Base-by-base conservation (phyloP, 92 coral and sea anemone species). In the Isaurus tuberculatus region DNA sequence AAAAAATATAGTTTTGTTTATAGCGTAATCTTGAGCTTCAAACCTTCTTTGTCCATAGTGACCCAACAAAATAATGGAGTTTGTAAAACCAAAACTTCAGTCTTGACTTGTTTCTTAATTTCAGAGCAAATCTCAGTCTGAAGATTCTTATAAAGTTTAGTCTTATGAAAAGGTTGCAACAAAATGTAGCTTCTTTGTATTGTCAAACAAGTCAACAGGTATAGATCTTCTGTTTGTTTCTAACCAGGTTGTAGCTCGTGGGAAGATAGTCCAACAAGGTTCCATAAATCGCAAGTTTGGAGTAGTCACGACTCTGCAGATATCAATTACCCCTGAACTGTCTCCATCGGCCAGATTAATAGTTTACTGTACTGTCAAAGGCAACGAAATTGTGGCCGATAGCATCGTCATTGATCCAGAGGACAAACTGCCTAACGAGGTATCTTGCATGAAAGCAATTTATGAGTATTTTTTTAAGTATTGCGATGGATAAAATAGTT, bases 271-370 rank as follows among this genome's bases (percentile, higher is more conserved):
- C 43, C 44, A 75, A 33, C 97, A 94, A n/a, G 85, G 84, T 37
- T 86, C 92, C 22, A 80, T 91, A 8, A 84, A 77, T 8, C 57
- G 85, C n/a, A 83, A 89, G 40, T 88, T 92, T 55, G 99, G 99
- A 1, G 88, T 94, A 65, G 80, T 94, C 1, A 94, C 93, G 34
- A 90, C 98, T 9, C 85, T 95, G 57, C 79, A 81, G 33, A 77
- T 97, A 61, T 83, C 70, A 29, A 79, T 90, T 6, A 88, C 98
- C 4, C 36, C 90, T 1, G 92, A 85, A 73, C 90, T 97, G 95
- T 92, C 97, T 0, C 98, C 98, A 40, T 91, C 94, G 37, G 93
- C 99, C 31, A 91, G 99, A 7, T 66, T 97, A 53, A 86, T 97
- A 11, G 98, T 87, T 10, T 89, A 90, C 68, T 97, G 88, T 80